Evolutionary conservation across 2,113 vertebrate species (phyloP).

Genomic region (Romanogobio albipinnatus): DNA sequence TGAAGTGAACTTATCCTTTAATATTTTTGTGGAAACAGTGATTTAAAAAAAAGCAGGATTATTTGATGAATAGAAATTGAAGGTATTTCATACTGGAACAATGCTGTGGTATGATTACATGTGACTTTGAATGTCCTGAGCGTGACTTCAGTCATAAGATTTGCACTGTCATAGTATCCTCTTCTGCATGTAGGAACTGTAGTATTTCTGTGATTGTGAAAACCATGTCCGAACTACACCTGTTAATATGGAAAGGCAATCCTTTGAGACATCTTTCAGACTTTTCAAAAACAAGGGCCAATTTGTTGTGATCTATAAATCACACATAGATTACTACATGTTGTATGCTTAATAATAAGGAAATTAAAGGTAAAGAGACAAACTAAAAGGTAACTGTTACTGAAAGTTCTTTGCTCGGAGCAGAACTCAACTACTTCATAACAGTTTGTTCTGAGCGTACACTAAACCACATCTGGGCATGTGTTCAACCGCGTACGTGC

Average conservation of each 20-base stretch:
- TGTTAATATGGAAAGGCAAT: background rate
- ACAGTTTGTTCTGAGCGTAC: constrained; percentile 14
- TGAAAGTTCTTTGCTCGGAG: background rate
- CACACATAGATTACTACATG: background rate
- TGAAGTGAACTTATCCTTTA: too few species aligned
- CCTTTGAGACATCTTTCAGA: background rate
- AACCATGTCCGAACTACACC: background rate
- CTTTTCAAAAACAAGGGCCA: background rate
- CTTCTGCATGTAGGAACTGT: background rate
- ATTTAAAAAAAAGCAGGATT: background rate
- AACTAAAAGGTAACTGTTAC: background rate
- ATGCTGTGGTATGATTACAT: background rate
- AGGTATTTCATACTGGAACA: background rate
- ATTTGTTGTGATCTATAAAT: background rate
- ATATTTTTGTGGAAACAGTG: too few species aligned
- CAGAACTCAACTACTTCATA: background rate
- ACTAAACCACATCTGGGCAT: constrained; percentile 36
- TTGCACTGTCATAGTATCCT: background rate
- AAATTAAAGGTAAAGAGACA: background rate
- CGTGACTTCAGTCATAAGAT: background rate
- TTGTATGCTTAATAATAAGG: background rate
- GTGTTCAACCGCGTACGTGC: background rate
- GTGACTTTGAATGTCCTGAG: background rate
- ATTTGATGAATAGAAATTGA: background rate
- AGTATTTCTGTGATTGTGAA: background rate